A percentile compares a stretch with the other conserved stretches of the same genome.
Conservation (phyloP, 2,888 invertebrate species). For the Aporophyla lueneburgensis region DNA sequence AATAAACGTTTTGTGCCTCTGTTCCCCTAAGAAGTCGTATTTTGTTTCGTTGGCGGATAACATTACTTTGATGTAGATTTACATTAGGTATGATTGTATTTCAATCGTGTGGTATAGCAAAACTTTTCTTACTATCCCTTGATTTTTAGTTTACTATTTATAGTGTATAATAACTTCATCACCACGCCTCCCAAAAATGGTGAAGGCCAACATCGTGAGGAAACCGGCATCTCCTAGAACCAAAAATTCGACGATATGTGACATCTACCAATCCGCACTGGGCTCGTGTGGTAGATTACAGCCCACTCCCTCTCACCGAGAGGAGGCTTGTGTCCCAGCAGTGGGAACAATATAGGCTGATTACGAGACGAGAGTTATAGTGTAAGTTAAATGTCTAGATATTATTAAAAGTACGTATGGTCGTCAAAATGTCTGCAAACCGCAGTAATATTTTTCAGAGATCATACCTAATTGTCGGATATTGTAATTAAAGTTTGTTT, state of each 20-base stretch:
- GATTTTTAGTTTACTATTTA: background rate
- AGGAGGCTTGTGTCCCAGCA: too few relatives aligned
- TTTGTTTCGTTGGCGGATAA: conserved; percentile 44
- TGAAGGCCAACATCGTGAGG: too few relatives aligned
- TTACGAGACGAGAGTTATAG: too few relatives aligned
- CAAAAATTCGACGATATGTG: too few relatives aligned
- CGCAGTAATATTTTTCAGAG: background rate
- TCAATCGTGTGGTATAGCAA: background rate
- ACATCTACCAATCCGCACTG: too few relatives aligned
- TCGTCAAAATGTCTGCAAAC: background rate
- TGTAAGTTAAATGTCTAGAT: background rate
- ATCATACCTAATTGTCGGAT: background rate
- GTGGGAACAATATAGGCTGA: too few relatives aligned
- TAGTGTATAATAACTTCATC: too few relatives aligned
- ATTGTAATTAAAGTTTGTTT: background rate
- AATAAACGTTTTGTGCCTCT: conserved; percentile 47
- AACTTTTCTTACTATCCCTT: background rate
- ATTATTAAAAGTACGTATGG: background rate
- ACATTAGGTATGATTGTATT: conserved; percentile 21
- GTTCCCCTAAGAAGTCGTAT: conserved; percentile 35
- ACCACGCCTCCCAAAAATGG: too few relatives aligned
- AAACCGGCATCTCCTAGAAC: too few relatives aligned
- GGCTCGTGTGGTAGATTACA: too few relatives aligned
- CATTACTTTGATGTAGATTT: conserved; percentile 34
- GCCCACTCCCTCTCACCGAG: too few relatives aligned